Evolutionary conservation across 37 sponge, comb jelly and placozoan species (phyloP).

Genomic region (Spongilla lacustris): DNA sequence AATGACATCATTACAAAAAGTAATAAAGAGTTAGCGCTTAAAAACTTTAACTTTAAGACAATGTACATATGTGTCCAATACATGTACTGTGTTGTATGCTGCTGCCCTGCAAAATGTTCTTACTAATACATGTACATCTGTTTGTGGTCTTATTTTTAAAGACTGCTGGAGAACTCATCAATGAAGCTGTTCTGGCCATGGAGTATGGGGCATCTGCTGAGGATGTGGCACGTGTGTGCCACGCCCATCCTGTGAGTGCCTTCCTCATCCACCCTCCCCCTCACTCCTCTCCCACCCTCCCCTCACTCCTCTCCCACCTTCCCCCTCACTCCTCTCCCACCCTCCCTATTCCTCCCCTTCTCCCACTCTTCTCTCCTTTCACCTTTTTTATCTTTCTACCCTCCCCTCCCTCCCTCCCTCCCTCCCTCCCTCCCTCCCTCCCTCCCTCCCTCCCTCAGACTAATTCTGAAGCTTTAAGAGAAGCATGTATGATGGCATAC

Average conservation of each 20-base stretch:
- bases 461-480: slow-evolving; percentile 88
- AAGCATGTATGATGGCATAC: slow-evolving; percentile 87
- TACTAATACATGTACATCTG: too few species aligned
- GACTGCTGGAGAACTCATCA: slow-evolving; percentile 94
- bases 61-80: too few species aligned
- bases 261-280: not conserved
- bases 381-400: not conserved
- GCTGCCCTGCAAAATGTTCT: not conserved
- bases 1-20: too few species aligned
- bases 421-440: not conserved
- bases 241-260: slow-evolving; percentile 90
- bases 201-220: slow-evolving; percentile 97
- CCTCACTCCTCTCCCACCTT: not conserved
- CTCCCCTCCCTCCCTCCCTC: not conserved
- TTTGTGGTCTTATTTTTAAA: too few species aligned
- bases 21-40: too few species aligned
- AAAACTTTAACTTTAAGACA: too few species aligned
- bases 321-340: not conserved
- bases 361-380: not conserved
- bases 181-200: slow-evolving; percentile 95
- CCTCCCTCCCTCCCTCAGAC: slow-evolving; percentile 51
- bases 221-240: slow-evolving; percentile 96
- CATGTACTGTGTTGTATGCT: not conserved
- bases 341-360: not conserved
- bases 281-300: not conserved